phyloP scores from a whole-genome alignment of 2,113 vertebrate genomes.

The Puffinus mauretanicus region DNA sequence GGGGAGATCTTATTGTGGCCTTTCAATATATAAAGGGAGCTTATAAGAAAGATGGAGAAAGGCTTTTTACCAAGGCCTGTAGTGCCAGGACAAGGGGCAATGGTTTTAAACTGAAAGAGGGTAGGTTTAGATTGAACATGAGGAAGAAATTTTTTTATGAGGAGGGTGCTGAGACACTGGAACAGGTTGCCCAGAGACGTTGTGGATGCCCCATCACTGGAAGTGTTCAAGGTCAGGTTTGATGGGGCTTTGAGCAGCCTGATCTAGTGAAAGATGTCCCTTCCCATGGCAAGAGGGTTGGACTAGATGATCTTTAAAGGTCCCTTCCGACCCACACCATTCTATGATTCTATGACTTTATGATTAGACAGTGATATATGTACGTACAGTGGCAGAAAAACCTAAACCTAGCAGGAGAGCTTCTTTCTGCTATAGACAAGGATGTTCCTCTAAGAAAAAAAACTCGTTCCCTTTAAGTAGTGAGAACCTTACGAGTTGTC shows the following conservation, averaged over 20 bases:
- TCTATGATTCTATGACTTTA: not conserved
- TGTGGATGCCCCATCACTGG: not conserved
- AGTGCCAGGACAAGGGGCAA: not conserved
- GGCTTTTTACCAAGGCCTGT: not conserved
- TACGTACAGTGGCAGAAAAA: not conserved
- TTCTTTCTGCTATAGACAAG: not conserved
- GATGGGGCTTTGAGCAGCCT: not conserved
- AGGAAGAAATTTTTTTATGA: not conserved
- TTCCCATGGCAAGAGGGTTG: not conserved
- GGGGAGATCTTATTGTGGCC: not conserved
- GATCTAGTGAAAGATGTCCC: not conserved
- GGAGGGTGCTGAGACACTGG: not conserved
- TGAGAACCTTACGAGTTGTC: fast-evolving
- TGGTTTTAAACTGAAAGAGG: not conserved
- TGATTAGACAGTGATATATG: not conserved
- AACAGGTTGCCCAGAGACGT: too few relatives aligned
- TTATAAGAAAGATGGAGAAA: not conserved
- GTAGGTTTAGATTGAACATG: too few relatives aligned
- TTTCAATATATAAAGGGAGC: not conserved
- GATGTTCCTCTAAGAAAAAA: not conserved
- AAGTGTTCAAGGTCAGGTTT: not conserved
- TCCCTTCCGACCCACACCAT: not conserved
- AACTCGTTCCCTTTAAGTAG: not conserved
- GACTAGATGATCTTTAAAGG: not conserved
- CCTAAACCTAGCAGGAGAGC: not conserved